Evolutionary conservation across 2,113 vertebrate genomes (phyloP).

Genomic region (Caracal caracal): DNA sequence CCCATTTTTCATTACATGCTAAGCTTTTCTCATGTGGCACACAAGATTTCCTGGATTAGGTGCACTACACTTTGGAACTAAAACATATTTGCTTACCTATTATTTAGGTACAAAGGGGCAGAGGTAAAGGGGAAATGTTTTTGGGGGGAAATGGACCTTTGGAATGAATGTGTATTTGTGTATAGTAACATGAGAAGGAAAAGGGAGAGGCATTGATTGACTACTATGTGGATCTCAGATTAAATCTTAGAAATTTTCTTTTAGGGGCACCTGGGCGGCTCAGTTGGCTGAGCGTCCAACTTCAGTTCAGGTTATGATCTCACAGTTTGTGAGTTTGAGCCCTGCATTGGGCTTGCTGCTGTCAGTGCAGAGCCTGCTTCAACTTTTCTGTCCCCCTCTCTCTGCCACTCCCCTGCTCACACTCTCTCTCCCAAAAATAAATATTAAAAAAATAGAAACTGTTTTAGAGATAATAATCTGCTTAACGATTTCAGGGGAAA

Average conservation of each 20-base stretch:
- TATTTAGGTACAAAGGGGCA: neutral
- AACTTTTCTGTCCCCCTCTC: no score
- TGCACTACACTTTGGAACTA: neutral
- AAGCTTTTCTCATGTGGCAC: constrained; percentile 1
- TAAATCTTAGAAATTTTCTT: neutral
- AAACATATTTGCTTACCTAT: neutral
- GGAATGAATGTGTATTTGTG: neutral
- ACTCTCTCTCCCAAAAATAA: no score
- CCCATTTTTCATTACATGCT: neutral
- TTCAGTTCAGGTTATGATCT: no score
- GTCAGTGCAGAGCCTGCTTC: no score
- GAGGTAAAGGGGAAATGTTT: neutral
- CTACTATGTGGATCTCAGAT: constrained; percentile 1
- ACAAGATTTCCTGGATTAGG: neutral
- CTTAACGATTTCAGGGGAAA: neutral
- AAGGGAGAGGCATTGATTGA: neutral
- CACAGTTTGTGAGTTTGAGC: no score
- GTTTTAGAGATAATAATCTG: neutral
- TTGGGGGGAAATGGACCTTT: neutral
- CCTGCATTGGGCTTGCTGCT: no score
- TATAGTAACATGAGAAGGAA: neutral
- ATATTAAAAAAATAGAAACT: no score
- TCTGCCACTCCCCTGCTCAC: no score
- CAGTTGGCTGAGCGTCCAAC: no score
- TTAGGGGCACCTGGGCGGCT: neutral